Base-by-base conservation (phyloP, 1,140 invertebrate species). In the Lasaia peninsularis region DNA sequence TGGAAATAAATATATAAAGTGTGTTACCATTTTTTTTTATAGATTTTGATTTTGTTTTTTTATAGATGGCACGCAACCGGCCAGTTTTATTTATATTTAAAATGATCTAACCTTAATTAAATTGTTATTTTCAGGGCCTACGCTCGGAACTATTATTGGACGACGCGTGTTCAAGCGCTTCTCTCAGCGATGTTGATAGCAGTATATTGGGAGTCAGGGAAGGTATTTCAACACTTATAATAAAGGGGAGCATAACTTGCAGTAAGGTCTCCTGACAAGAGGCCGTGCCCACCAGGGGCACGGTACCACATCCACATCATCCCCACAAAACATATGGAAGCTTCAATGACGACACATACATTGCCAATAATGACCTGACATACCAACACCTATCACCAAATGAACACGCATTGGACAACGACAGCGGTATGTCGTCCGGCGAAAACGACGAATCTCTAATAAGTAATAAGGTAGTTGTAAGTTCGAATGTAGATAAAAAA, bases 341-440 rank as follows among this genome's bases (percentile, higher is more conserved):
- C 72, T 83, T 86, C 31, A 78, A 75, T 60, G 78, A 75, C 51
- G 21, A 10, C n/a, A 21, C 20, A 55, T 14, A 55, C 12, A 28
- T 21, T 37, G 11, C n/a, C 12, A 62, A 71, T 58, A 55, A 65
- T 71, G 56, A 61, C n/a, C n/a, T n/a, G 1, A 44, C 61, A 58
- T 37, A 65, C 33, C 62, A 71, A 52, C 54, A 67, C 56, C 58
- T 62, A 20, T 60, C 62, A 20, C 62, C 60, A 24, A 51, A 65
- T 24, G 51, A 59, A 63, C 20, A 62, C 56, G 52, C 62, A 6
- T 63, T 70, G 21, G 82, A 86, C 31, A 80, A 84, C 21, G 86
- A 88, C 56, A 88, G 86, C 60, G 86, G 86, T 50, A 84, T 88
- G 86, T 88, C 86, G 18, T 88, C 86, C 0, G 86, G 80, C 56